These are phyloP conservation scores for Caranx melampygus DNA, from an alignment of 2,113 vertebrate species.

Conservation along the genomic window DNA sequence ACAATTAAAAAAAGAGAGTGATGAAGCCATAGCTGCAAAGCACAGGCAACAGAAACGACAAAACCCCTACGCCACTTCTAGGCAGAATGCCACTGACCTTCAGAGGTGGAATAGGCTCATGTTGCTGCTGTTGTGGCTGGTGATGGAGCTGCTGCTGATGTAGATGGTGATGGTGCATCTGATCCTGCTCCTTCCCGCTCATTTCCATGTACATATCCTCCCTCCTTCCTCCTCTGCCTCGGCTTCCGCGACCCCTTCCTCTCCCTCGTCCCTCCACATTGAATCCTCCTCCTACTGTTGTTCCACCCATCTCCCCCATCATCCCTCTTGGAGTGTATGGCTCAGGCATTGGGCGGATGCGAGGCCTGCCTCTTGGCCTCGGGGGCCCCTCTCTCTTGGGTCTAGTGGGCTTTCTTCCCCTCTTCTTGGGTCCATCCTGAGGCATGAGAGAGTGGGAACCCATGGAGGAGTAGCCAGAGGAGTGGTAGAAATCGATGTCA, in stretches of 20 bases:
- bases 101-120: slow-evolving; percentile 85
- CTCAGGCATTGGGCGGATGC: slow-evolving; percentile 90
- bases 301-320: slow-evolving; percentile 81
- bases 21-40: not conserved
- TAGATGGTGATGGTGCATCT: slow-evolving; percentile 79
- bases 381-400: slow-evolving; percentile 93
- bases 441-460: slow-evolving; percentile 79
- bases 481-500: slow-evolving; percentile 91
- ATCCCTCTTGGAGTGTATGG: slow-evolving; percentile 82
- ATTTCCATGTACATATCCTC: slow-evolving; percentile 84
- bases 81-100: slow-evolving; percentile 75
- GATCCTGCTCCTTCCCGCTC: slow-evolving; percentile 80
- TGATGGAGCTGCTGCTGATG: slow-evolving; percentile 81
- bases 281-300: slow-evolving; percentile 77
- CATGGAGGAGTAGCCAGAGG: slow-evolving; percentile 85
- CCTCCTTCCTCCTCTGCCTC: slow-evolving; percentile 81
- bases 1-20: not conserved
- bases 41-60: slow-evolving; percentile 2
- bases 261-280: slow-evolving; percentile 61
- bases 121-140: slow-evolving; percentile 75
- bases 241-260: slow-evolving; percentile 80
- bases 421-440: slow-evolving; percentile 88
- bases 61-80: not conserved
- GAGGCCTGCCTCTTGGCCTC: slow-evolving; percentile 88
- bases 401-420: slow-evolving; percentile 91